Percentiles rank a stretch among this genome's conserved stretches.
Evolutionary conservation across 2,113 vertebrate genomes (phyloP).

Genomic region (Microcebus jonahi): DNA sequence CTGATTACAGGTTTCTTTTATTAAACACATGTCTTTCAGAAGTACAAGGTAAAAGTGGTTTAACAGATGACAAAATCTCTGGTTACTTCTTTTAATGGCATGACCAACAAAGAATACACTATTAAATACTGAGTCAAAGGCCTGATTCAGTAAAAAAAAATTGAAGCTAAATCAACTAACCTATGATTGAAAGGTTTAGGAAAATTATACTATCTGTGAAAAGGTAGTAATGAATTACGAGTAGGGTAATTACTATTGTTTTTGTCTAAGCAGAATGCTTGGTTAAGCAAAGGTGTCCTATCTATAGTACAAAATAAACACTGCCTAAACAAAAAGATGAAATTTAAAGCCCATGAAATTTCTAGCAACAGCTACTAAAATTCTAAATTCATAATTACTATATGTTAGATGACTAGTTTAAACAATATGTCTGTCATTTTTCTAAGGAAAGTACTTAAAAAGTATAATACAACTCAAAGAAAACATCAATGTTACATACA

Average conservation of each 20-base stretch:
- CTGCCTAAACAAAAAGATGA: conserved; percentile 25
- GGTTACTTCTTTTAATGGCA: conserved; percentile 46
- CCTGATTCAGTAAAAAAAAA: conserved; percentile 61
- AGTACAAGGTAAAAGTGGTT: conserved; percentile 38
- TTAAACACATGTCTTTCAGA: conserved; percentile 42
- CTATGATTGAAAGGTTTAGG: conserved; percentile 58
- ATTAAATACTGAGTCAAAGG: conserved; percentile 64
- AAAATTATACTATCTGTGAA: conserved; percentile 58
- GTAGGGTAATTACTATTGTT: conserved; percentile 48
- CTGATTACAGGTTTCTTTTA: conserved; percentile 49
- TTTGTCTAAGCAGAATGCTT: conserved; percentile 56
- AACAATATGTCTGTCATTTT: conserved; percentile 43
- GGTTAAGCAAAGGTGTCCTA: conserved; percentile 60
- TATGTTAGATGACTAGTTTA: conserved; percentile 24
- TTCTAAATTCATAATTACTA: conserved; percentile 50
- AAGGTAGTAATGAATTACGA: conserved; percentile 52
- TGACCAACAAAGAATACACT: conserved; percentile 64
- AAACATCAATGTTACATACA: neutral
- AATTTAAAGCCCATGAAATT: conserved; percentile 59
- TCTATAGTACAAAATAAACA: conserved; percentile 56
- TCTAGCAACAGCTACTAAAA: conserved; percentile 53
- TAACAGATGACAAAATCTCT: conserved; percentile 54
- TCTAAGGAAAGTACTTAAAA: conserved; percentile 40
- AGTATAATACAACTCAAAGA: conserved; percentile 29
- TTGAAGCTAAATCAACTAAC: conserved; percentile 49